Base-by-base conservation (phyloP, 2,797 vertebrate genomes). In the Delichon dasypus region DNA sequence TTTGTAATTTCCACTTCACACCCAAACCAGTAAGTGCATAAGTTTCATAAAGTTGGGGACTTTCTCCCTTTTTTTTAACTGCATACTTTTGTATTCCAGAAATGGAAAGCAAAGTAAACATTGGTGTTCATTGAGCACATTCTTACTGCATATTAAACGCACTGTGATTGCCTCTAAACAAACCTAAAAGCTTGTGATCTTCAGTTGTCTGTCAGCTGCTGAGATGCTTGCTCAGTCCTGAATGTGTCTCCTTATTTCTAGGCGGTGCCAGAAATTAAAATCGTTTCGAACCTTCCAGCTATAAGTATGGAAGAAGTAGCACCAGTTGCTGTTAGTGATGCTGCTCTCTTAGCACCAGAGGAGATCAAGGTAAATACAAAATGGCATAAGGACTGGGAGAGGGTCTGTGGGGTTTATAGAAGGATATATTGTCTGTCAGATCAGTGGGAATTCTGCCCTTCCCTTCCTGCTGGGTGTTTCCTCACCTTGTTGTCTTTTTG, bases 1-100 rank as follows among this genome's bases (percentile, higher is more conserved):
- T 99, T n/a, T 99, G 99, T 72, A 99, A 99, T 97, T 99, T 99
- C 95, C 99, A 99, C 96, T 99, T 99, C 93, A 99, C 97, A 70
- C 99, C 99, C 18, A 99, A 99, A 96, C 99, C 99, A 27, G 99
- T 99, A 97, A 98, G 98, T 98, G 44, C 40, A 2, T 30, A 38
- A 30, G 21, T 78, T 65, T 30, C 26, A 9, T 47, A 16, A 51
- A 22, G 16, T 2, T 78, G 54, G 2, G 4, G 23, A 4, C 5
- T 27, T 26, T 29, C 7, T 13, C 4, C 19, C 7, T 1, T 5
- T 25, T 50, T 66, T n/a, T 32, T 8, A 87, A 78, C 13, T 32
- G 6, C 16, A 13, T 72, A 38, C 26, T 64, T 76, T 6, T 48
- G 17, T 8, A 48, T 58, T 77, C 70, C 45, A 47, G 29, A 91